Conservation (phyloP, 2,113 vertebrate species). For the Ciconia stormi region DNA sequence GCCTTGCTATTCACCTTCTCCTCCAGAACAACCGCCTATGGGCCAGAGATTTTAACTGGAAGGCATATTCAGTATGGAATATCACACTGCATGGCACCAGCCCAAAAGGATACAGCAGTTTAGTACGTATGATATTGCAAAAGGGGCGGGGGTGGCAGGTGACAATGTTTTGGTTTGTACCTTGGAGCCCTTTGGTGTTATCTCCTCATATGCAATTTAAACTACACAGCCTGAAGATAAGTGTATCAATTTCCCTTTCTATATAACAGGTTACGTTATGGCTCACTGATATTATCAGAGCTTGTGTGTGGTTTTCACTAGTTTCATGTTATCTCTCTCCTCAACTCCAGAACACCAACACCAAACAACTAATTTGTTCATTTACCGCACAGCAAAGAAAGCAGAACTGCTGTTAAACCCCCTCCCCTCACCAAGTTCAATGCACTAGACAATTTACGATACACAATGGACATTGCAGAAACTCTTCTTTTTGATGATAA, state of each 20-base stretch:
- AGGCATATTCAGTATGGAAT: neutral
- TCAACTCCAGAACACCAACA: neutral
- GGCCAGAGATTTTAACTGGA: neutral
- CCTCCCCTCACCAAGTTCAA: neutral
- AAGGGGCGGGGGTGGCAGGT: rapidly evolving
- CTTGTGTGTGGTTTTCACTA: neutral
- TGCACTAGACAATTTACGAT: no score
- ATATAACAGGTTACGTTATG: neutral
- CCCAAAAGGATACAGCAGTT: neutral
- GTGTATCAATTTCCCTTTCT: neutral
- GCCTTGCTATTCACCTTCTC: neutral
- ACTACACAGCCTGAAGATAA: neutral
- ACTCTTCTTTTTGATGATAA: neutral
- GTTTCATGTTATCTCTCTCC: neutral
- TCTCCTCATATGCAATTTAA: neutral
- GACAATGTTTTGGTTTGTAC: neutral
- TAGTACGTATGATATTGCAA: neutral
- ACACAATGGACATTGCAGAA: neutral
- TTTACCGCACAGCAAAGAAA: neutral
- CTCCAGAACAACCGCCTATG: neutral
- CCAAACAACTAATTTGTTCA: neutral
- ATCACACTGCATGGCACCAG: neutral
- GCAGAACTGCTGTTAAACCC: neutral
- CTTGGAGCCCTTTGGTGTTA: neutral
- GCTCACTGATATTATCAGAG: neutral